Evolutionary conservation across 1,140 invertebrate species (phyloP).

Genomic region (Nasonia vitripennis): DNA sequence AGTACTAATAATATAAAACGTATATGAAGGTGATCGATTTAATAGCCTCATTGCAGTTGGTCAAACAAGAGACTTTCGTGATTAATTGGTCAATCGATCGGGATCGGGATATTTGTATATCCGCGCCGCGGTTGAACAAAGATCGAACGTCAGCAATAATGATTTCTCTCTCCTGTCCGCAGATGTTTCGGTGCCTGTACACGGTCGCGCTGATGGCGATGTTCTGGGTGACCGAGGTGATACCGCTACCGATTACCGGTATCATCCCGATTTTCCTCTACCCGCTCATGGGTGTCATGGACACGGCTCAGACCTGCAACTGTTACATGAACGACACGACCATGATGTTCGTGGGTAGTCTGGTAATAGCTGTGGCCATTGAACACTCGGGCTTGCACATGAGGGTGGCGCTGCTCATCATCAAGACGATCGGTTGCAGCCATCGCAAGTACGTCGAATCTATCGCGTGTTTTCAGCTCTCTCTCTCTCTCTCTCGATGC

Average conservation of each 20-base stretch:
- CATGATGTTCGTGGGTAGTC: constrained; percentile 78
- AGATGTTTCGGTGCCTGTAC: constrained; percentile 76
- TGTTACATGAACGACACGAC: constrained; percentile 81
- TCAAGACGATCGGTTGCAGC: constrained; percentile 78
- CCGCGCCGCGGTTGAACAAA: too few species aligned
- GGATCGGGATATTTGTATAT: too few species aligned
- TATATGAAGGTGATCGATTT: too few species aligned
- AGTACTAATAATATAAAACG: too few species aligned
- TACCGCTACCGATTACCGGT: constrained; percentile 80
- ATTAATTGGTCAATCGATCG: too few species aligned
- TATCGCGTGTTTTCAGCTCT: not conserved
- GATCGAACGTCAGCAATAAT: not conserved
- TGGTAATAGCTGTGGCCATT: constrained; percentile 81
- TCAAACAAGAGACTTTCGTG: too few species aligned
- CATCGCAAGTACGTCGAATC: constrained; percentile 66
- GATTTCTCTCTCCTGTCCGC: not conserved
- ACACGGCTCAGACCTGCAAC: constrained; percentile 74
- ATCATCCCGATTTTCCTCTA: constrained; percentile 80
- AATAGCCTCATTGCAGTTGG: too few species aligned
- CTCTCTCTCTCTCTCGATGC: too few species aligned
- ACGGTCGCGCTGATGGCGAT: constrained; percentile 79
- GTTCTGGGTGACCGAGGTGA: constrained; percentile 81
- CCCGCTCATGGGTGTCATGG: constrained; percentile 77
- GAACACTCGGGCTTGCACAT: constrained; percentile 81
- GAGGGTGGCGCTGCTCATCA: constrained; percentile 78